These are phyloP conservation scores for Muricea muricata DNA, from an alignment of 92 coral and sea anemone genomes.

Conservation along the genomic window DNA sequence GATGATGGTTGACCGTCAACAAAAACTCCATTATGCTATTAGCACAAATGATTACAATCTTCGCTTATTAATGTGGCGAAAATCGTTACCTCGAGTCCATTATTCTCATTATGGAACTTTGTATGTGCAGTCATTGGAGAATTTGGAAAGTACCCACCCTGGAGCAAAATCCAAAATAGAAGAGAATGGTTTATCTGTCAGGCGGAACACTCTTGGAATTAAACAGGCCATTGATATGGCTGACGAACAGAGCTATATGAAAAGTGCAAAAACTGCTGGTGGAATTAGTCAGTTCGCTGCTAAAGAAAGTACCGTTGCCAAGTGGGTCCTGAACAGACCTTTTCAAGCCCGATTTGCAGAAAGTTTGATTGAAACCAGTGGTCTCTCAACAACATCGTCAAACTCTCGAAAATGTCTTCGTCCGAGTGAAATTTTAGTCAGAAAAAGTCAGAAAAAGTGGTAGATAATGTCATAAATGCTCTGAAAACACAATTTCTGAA, in stretches of 20 bases:
- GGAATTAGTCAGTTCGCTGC: no score
- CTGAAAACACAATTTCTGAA: no score
- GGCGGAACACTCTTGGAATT: constrained; percentile 22
- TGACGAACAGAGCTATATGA: constrained; percentile 20
- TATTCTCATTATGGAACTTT: constrained; percentile 25
- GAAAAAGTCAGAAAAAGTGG: no score
- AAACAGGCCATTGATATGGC: constrained; percentile 31
- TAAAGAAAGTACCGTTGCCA: no score
- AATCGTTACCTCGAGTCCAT: constrained; percentile 39
- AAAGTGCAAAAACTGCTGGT: no score
- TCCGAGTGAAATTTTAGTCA: no score
- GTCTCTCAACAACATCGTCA: not conserved
- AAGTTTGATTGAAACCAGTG: not conserved
- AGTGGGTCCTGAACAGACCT: no score
- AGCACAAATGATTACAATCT: constrained; percentile 29
- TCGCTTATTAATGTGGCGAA: constrained; percentile 29
- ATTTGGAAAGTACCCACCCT: constrained; percentile 31
- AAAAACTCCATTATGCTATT: constrained; percentile 24
- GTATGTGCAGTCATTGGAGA: constrained; percentile 15
- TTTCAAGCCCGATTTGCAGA: no score
- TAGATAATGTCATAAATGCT: no score
- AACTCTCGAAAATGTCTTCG: constrained; percentile 2
- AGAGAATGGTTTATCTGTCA: constrained; percentile 18
- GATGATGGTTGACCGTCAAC: constrained; percentile 6
- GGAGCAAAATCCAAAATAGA: constrained; percentile 10